Base-by-base conservation (phyloP, 2,113 vertebrate genomes). In the Atractosteus spatula region DNA sequence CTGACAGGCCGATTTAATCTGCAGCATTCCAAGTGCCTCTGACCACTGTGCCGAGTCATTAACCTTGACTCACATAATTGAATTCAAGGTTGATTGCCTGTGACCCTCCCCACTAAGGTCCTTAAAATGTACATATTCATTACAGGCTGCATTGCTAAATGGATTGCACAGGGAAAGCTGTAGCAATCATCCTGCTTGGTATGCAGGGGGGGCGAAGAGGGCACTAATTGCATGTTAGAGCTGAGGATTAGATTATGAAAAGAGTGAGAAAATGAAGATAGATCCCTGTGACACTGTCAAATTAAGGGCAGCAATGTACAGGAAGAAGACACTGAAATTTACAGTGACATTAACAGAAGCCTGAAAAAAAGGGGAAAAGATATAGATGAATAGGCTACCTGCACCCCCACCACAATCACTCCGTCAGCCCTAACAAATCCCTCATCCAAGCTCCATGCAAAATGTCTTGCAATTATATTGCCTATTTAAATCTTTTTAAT, bases 41-140 rank as follows among this genome's bases (percentile, higher is more conserved):
- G 95, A 96, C 96, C 96, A 96, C 92, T 91, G 93, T 90, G 91
- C 94, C 83, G 92, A 97, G 94, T 98, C 97, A 97, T 99, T 98
- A 98, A 97, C 96, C 96, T 98, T 98, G 96, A 96, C 95, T 95
- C 90, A 83, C 87, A 81, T 98, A 98, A 99, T 98, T 99, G 96
- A 98, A 99, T 99, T 97, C 96, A 97, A 97, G 96, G 97, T 98
- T 98, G 97, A 99, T 99, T 99, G 97, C 96, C 94, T 93, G 88
- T 96, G 97, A 98, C 96, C 96, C 94, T 89, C 92, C 88, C 90
- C 84, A 80, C 90, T 74, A 91, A 89, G 95, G 95, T 95, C 92
- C 91, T 92, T 94, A 89, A 89, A 94, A 97, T 96, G 97, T 99
- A 98, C 96, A 99, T 98, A 99, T 97, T 98, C 96, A 99, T 99